Conservation (phyloP, 1,140 invertebrate species). For the Cotesia chilonis region DNA sequence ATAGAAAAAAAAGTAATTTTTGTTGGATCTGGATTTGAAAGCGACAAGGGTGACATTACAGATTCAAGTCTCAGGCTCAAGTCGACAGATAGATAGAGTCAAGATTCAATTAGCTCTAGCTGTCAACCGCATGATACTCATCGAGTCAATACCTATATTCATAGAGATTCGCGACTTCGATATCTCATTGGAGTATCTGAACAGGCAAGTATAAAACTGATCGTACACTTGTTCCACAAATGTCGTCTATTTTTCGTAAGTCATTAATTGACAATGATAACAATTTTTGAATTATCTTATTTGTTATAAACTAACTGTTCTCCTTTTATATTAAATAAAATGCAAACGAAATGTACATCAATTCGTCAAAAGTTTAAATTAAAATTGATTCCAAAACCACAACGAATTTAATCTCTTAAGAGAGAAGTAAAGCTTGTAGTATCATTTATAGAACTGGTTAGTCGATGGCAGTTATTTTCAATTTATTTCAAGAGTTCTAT, state of each 20-base stretch:
- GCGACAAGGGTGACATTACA: slow-evolving; percentile 1
- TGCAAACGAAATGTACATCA: no score
- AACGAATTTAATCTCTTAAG: no score
- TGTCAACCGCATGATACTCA: slow-evolving; percentile 64
- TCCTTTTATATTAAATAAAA: no score
- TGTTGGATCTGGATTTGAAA: slow-evolving; percentile 13
- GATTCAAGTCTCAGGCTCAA: slow-evolving; percentile 56
- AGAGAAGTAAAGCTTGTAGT: background rate
- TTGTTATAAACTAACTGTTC: no score
- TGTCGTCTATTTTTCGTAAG: no score
- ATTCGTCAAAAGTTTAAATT: no score
- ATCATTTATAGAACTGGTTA: slow-evolving; percentile 32
- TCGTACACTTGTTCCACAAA: background rate
- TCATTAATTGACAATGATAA: no score
- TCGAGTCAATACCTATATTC: slow-evolving; percentile 42
- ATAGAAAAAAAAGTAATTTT: background rate
- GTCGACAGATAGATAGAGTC: slow-evolving; percentile 60
- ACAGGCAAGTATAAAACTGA: background rate
- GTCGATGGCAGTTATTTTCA: slow-evolving; percentile 35
- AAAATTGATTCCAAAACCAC: no score
- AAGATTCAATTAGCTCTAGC: slow-evolving; percentile 66
- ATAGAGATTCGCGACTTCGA: slow-evolving; percentile 13
- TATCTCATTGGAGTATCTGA: background rate
- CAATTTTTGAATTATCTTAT: no score
- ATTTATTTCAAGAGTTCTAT: slow-evolving; percentile 37